Conservation (phyloP, 2,888 invertebrate genomes). For the Archips crataeganus region DNA sequence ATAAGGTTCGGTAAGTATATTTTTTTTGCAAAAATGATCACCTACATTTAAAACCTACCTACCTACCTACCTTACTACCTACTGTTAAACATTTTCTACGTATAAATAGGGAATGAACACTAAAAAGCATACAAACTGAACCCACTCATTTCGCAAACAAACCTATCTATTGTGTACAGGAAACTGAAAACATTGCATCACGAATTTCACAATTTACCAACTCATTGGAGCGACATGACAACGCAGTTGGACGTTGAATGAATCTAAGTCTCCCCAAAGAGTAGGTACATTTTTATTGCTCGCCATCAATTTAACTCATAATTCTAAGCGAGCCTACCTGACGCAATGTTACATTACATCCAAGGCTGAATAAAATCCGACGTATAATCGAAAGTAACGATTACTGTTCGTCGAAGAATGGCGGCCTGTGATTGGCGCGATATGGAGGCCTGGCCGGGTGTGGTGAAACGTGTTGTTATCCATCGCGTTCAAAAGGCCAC, state of each 20-base stretch:
- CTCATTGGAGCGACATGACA: background rate
- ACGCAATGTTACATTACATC: conserved; percentile 65
- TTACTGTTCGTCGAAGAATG: conserved; percentile 63
- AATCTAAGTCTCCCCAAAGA: background rate
- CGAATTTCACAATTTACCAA: background rate
- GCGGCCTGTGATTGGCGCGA: conserved; percentile 71
- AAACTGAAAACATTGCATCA: conserved; percentile 3
- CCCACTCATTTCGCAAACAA: background rate
- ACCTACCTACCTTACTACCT: too few species aligned
- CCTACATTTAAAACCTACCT: too few species aligned
- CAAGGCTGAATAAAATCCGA: conserved; percentile 76
- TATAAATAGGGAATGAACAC: background rate
- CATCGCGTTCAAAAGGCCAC: conserved; percentile 59
- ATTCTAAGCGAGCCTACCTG: conserved; percentile 49
- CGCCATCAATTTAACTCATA: conserved; percentile 13
- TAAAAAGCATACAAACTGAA: background rate
- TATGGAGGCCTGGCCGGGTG: conserved; percentile 80
- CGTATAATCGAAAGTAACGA: conserved; percentile 72
- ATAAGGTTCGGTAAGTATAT: background rate
- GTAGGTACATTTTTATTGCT: background rate
- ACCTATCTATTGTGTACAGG: background rate
- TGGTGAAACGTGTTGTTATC: conserved; percentile 71
- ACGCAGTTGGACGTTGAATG: background rate
- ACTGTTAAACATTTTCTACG: background rate
- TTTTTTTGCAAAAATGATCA: background rate